phyloP scores from a whole-genome alignment of 1,140 invertebrate genomes.

The Drosophila auraria region DNA sequence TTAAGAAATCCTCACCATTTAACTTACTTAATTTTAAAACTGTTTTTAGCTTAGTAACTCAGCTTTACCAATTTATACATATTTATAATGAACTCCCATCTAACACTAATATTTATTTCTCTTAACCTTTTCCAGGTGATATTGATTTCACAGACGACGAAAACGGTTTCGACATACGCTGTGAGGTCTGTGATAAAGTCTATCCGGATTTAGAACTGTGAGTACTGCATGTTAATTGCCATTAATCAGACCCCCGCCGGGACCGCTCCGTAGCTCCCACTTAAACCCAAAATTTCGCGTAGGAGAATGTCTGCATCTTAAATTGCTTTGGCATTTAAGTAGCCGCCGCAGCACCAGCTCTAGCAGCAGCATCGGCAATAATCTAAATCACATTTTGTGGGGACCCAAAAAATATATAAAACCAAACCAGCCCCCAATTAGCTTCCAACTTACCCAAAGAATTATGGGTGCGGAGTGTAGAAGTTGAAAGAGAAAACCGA shows the following conservation, averaged over 20 bases:
- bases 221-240: slow-evolving; percentile 84
- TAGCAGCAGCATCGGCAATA: slow-evolving; percentile 43
- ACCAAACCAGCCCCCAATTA: slow-evolving; percentile 73
- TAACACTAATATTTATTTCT: not conserved
- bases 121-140: slow-evolving; percentile 85
- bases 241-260: slow-evolving; percentile 21
- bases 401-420: slow-evolving; percentile 28
- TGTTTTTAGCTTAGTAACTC: not conserved
- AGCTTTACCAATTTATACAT: too few species aligned
- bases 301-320: slow-evolving; percentile 60
- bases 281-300: slow-evolving; percentile 11
- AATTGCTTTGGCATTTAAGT: slow-evolving; percentile 78
- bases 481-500: slow-evolving; percentile 32
- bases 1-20: not conserved
- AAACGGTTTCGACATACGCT: slow-evolving; percentile 87
- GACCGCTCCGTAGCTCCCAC: slow-evolving; percentile 6
- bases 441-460: slow-evolving; percentile 80
- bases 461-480: slow-evolving; percentile 69
- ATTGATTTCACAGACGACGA: slow-evolving; percentile 87
- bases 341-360: slow-evolving; percentile 26
- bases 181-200: slow-evolving; percentile 89
- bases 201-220: slow-evolving; percentile 90
- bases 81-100: not conserved
- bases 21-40: not conserved
- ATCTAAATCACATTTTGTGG: slow-evolving; percentile 65